These are phyloP conservation scores for Rhegmatorhina hoffmannsi DNA, from an alignment of 2,113 vertebrate species.

Conservation along the genomic window DNA sequence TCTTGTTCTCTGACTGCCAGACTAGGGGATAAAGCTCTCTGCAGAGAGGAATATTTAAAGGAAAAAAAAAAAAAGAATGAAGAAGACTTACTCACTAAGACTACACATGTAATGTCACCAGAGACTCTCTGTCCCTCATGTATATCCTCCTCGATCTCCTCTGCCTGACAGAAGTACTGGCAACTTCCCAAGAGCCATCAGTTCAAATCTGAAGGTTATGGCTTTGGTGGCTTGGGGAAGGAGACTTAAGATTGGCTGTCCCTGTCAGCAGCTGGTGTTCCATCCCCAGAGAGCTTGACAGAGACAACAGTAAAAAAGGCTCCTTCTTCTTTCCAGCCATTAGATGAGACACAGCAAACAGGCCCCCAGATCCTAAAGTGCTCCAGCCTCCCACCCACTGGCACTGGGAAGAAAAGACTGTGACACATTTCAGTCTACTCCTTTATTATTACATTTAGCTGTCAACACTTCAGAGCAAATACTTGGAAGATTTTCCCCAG, in stretches of 20 bases:
- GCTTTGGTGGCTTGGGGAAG: background rate
- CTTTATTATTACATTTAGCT: background rate
- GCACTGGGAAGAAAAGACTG: background rate
- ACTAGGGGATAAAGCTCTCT: background rate
- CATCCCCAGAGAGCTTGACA: background rate
- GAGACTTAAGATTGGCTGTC: background rate
- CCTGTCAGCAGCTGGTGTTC: background rate
- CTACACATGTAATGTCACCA: background rate
- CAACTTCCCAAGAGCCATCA: conserved; percentile 5
- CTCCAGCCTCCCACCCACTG: background rate
- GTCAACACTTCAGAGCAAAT: background rate
- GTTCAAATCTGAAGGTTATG: background rate
- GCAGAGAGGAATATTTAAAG: background rate
- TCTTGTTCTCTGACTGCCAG: background rate
- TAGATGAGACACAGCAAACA: background rate
- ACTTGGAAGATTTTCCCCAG: background rate
- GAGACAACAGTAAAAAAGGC: background rate
- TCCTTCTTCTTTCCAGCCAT: background rate
- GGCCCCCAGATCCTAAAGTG: background rate
- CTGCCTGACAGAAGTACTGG: background rate
- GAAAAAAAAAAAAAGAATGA: background rate
- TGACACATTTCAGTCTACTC: background rate
- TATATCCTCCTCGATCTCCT: background rate
- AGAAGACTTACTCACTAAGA: background rate
- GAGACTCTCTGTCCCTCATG: background rate